Evolutionary conservation across 2,797 vertebrate species (phyloP), one percentile per base, ranked within the genome.

Genomic region (Ibycter americanus): DNA sequence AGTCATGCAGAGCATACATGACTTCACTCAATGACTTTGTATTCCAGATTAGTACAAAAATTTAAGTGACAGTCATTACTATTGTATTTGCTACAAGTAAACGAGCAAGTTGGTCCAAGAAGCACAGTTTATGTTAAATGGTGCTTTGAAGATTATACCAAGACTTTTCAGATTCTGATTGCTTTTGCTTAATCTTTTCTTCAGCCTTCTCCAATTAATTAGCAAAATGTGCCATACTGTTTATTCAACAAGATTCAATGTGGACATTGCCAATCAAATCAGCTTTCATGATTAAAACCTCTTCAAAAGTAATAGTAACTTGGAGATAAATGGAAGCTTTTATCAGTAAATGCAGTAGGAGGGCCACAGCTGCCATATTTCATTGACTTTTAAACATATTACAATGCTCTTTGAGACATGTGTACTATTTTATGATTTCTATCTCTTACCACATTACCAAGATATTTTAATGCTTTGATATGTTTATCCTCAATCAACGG

Each of bases 151-250:
- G 51, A 95, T 84, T 85, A 79, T 56, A 84, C 63, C 58, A 92
- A 84, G 83, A 82, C 83, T 83, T 95, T 86, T 93, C 12, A 38
- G 82, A 87, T 74, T 90, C 78, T 79, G 49, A 95, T 89, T 93
- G 74, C 80, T 70, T 95, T 90, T 92, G 47, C 87, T 95, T 89
- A 87, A 92, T 84, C 90, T 93, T 92, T 94, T 83, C 68, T 94
- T 95, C 71, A 71, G 65, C 56, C 58, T 93, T 61, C 46, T 90
- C 66, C 74, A 86, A 81, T 92, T 95, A 70, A 96, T 96, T 93
- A 70, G 21, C 4, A 1, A 55, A 89, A 86, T 85, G 68, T 81
- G 42, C 78, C 74, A 59, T 79, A 51, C 63, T 87, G 40, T 93
- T 94, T 96, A 96, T 94, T 96, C 83, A 83, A 83, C 56, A 59